These are phyloP conservation scores for Tigriopus californicus DNA, from an alignment of 2,888 invertebrate genomes.

Conservation along the genomic window DNA sequence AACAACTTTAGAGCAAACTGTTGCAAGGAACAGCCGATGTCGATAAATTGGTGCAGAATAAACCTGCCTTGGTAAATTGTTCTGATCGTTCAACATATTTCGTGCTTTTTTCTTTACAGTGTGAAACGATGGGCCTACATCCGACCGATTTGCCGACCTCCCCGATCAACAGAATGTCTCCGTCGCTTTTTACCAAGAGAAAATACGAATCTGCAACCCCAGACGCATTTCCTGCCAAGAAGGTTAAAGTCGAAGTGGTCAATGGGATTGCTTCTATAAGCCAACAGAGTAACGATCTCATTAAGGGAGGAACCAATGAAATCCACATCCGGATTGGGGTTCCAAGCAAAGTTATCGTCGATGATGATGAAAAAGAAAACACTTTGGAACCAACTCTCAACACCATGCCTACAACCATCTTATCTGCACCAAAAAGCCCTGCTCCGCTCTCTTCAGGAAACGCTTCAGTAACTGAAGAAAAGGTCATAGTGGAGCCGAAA, in stretches of 20 bases:
- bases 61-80: no score
- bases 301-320: not conserved
- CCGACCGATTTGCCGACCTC: conserved; percentile 1
- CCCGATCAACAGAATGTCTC: not conserved
- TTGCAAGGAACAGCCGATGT: not conserved
- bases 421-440: not conserved
- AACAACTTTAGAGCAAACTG: no score
- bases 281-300: not conserved
- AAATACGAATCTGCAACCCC: not conserved
- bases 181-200: not conserved
- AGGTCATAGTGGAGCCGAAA: not conserved
- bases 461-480: not conserved
- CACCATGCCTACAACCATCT: not conserved
- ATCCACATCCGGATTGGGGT: no score
- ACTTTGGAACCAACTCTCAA: not conserved
- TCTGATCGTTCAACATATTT: not conserved
- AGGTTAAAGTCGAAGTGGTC: not conserved
- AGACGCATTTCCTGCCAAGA: not conserved
- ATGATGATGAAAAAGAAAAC: conserved; percentile 12
- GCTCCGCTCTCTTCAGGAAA: not conserved
- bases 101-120: not conserved
- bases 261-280: not conserved
- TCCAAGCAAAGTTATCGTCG: not conserved
- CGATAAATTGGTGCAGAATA: no score
- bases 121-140: conserved; percentile 14